phyloP scores from a whole-genome alignment of 2,888 invertebrate genomes.

The Drosophila tripunctata region DNA sequence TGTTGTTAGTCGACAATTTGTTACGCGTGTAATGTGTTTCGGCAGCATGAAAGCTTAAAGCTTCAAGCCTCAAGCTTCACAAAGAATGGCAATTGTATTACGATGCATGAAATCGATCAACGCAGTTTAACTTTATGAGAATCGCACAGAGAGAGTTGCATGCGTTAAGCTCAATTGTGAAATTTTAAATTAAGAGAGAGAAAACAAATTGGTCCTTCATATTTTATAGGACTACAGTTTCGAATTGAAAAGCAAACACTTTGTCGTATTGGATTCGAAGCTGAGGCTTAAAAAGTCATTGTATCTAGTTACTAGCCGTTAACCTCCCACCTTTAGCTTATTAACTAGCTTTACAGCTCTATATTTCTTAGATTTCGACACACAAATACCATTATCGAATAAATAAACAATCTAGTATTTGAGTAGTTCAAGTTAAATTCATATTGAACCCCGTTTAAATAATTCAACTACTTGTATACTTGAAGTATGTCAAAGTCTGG shows the following conservation, averaged over 20 bases:
- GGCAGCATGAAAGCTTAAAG: constrained; percentile 4
- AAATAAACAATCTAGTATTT: neutral
- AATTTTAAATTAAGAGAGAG: too few species aligned
- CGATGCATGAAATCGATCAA: neutral
- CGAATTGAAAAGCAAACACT: too few species aligned
- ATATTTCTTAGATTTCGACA: too few species aligned
- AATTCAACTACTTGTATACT: constrained; percentile 31
- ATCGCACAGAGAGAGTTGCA: neutral
- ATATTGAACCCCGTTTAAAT: constrained; percentile 21
- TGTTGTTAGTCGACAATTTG: constrained; percentile 37
- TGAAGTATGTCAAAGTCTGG: constrained; percentile 40
- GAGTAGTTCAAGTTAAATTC: neutral
- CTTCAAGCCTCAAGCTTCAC: constrained; percentile 1
- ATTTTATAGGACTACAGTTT: too few species aligned
- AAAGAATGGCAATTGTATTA: constrained; percentile 12
- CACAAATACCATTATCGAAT: neutral
- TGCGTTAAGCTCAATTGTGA: neutral
- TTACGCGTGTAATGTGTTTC: constrained; percentile 49
- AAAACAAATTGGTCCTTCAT: too few species aligned
- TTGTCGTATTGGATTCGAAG: too few species aligned
- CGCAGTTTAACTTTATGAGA: constrained; percentile 22
- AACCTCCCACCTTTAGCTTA: neutral
- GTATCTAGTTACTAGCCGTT: too few species aligned
- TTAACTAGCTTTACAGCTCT: too few species aligned
- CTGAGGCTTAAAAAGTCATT: too few species aligned